A percentile compares a stretch with the other conserved stretches of the same genome.
These are phyloP conservation scores for Brachionus angularis DNA, from an alignment of 1,140 invertebrate genomes.

Conservation along the genomic window DNA sequence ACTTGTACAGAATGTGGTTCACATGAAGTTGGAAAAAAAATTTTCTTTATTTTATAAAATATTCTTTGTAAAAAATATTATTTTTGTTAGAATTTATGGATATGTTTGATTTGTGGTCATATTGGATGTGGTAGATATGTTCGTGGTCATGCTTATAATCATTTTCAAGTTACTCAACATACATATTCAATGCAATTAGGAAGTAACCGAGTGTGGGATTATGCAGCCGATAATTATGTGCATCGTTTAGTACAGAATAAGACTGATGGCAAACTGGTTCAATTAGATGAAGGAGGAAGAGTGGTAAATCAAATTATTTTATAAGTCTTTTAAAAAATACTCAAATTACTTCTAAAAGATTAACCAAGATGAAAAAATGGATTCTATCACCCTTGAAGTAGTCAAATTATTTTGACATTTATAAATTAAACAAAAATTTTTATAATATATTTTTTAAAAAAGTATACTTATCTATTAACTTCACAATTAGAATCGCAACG, in stretches of 20 bases:
- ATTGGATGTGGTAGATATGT: slow-evolving; percentile 87
- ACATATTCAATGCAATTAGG: slow-evolving; percentile 93
- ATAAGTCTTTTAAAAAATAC: slow-evolving; percentile 71
- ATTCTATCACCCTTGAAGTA: slow-evolving; percentile 46
- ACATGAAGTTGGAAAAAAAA: slow-evolving; percentile 56
- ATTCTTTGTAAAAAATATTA: slow-evolving; percentile 22
- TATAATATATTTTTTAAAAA: slow-evolving; percentile 45
- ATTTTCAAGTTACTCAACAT: slow-evolving; percentile 89
- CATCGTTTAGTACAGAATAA: slow-evolving; percentile 92
- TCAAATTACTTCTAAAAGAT: slow-evolving; percentile 5
- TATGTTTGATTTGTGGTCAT: slow-evolving; percentile 96
- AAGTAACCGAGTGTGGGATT: slow-evolving; percentile 94
- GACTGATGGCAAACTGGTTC: slow-evolving; percentile 91
- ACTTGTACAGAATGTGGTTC: slow-evolving; percentile 75
- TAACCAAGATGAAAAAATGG: slow-evolving; percentile 48
- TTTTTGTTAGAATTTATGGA: slow-evolving; percentile 73
- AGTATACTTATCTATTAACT: slow-evolving; percentile 94
- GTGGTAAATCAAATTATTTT: slow-evolving; percentile 71
- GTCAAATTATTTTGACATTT: not conserved
- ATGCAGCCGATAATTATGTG: slow-evolving; percentile 93
- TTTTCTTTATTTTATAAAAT: slow-evolving; percentile 46
- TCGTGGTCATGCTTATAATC: slow-evolving; percentile 70
- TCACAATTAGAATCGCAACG: slow-evolving; percentile 91
- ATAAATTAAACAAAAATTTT: not conserved
- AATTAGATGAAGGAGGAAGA: slow-evolving; percentile 55